Evolutionary conservation across 2,888 invertebrate species (phyloP), one percentile per base, ranked within the genome.

Genomic region (Antheraea yamamai): DNA sequence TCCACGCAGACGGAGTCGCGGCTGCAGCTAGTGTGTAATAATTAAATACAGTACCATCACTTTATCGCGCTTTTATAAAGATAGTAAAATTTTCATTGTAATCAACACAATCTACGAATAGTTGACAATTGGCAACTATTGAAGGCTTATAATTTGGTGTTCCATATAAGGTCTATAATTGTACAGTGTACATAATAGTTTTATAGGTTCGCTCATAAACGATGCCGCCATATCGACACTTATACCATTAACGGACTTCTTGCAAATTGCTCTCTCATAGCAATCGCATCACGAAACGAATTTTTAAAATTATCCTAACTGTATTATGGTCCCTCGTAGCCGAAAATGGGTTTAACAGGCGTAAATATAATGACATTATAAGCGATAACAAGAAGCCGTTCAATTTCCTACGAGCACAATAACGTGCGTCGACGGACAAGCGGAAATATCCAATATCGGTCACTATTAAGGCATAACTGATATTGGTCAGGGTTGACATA

Each of bases 391-490:
- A 26, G 39, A 73, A 55, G 68, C 73, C 26, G 73, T 55, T n/a
- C 73, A 73, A 70, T 73, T 70, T 73, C 47, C 68, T 39, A 61
- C 30, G 73, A 61, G 12, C 61, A 70, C 76, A 75, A 74, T 75
- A 72, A 70, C 74, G 73, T 75, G 75, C 74, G 76, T 76, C 76
- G 66, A 71, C 72, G 68, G 35, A 66, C 64, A 66, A 30, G 61
- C 75, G 74, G 74, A 75, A 75, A 78, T 74, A 75, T 73, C 64
- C 76, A 76, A 78, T 78, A 73, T 77, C 75, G 75, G 73, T 47
- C 77, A 75, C 77, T 75, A 75, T 75, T 75, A 75, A 39, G 73
- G 75, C 52, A 39, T 73, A 75, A 75, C 73, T 70, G 75, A 52
- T 73, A 52, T 30, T 16, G 51, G 20, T 14, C 58, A 73, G 75